Percentiles rank a stretch among this genome's conserved stretches.
Conservation (phyloP, 2,888 invertebrate genomes). For the Anaspis maculata region DNA sequence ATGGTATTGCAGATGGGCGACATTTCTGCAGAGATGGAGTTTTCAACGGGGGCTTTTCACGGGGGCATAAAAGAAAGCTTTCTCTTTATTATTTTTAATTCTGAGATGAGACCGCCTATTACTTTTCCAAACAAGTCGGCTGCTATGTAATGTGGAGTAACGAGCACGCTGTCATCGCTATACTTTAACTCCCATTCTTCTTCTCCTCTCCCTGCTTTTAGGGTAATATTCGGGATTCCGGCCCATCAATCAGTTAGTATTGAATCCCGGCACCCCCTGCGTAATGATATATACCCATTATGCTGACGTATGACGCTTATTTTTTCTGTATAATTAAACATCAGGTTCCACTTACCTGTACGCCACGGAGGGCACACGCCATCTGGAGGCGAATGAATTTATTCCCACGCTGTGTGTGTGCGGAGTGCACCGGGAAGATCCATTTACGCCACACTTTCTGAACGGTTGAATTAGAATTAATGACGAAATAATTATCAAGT, state of each 20-base stretch:
- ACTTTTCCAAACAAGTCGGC: slow-evolving; percentile 26
- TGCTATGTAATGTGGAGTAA: slow-evolving; percentile 26
- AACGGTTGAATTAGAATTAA: too few relatives aligned
- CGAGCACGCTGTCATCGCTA: slow-evolving; percentile 27
- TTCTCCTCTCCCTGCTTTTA: slow-evolving; percentile 23
- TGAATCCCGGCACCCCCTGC: slow-evolving; percentile 13
- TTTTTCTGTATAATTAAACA: too few relatives aligned
- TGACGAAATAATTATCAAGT: too few relatives aligned
- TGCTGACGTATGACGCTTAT: too few relatives aligned
- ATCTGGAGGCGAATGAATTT: too few relatives aligned
- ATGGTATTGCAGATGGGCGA: background rate
- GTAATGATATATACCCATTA: too few relatives aligned
- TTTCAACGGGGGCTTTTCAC: too few relatives aligned
- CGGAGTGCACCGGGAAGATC: too few relatives aligned
- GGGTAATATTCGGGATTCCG: slow-evolving; percentile 22
- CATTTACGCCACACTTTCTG: too few relatives aligned
- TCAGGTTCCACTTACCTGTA: too few relatives aligned
- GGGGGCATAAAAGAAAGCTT: slow-evolving; percentile 23
- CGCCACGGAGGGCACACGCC: too few relatives aligned
- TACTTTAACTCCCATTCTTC: slow-evolving; percentile 28
- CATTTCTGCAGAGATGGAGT: background rate
- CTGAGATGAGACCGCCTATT: slow-evolving; percentile 26
- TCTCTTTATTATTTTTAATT: slow-evolving; percentile 28
- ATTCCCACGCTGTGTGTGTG: too few relatives aligned
- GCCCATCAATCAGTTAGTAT: slow-evolving; percentile 24